phyloP scores from a whole-genome alignment of 2,888 invertebrate genomes.

The Odiellus spinosus region DNA sequence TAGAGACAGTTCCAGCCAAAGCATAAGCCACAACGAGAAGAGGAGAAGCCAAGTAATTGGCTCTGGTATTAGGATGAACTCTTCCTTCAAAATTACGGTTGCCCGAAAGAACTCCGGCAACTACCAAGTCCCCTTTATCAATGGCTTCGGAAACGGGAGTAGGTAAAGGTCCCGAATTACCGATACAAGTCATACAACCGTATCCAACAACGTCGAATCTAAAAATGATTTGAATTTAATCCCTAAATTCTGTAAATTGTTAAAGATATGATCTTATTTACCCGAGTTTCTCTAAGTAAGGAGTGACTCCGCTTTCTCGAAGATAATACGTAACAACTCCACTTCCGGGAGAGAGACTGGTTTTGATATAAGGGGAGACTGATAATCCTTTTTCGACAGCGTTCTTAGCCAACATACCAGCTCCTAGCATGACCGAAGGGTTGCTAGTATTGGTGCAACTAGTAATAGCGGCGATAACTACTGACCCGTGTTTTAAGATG shows the following conservation, averaged over 20 bases:
- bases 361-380: conserved; percentile 88
- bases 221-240: conserved; percentile 5
- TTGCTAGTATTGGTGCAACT: conserved; percentile 97
- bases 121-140: conserved; percentile 83
- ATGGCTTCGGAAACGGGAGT: conserved; percentile 81
- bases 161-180: conserved; percentile 88
- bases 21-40: conserved; percentile 94
- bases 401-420: conserved; percentile 76
- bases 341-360: conserved; percentile 86
- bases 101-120: conserved; percentile 88
- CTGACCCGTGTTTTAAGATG: conserved; percentile 68
- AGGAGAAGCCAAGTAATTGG: conserved; percentile 96
- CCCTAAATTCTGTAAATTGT: not conserved
- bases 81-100: conserved; percentile 97
- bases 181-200: conserved; percentile 99
- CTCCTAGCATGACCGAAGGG: conserved; percentile 95
- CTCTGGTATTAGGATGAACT: conserved; percentile 88
- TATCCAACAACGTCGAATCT: conserved; percentile 89
- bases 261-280: conserved; percentile 17
- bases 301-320: conserved; percentile 77
- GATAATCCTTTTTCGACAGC: conserved; percentile 77
- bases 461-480: conserved; percentile 93
- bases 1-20: conserved; percentile 81
- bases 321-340: conserved; percentile 86
- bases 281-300: conserved; percentile 67